Evolutionary conservation across 2,113 vertebrate species (phyloP), one percentile per base, ranked within the genome.

Genomic region (Cyanoderma ruficeps): DNA sequence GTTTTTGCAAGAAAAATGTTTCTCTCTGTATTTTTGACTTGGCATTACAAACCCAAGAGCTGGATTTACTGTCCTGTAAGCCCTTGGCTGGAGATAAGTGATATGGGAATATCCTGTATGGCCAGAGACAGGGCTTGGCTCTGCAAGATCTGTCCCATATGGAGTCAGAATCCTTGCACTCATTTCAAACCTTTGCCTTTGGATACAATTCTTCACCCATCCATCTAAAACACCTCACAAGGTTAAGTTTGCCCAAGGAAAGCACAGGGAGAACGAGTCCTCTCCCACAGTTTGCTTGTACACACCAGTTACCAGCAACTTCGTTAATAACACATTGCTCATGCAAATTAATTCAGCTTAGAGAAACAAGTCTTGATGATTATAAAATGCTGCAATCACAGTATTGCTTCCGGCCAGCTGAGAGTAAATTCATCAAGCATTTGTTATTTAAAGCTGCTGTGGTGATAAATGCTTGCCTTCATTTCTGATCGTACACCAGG

Each of bases 321-420:
- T 86, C 50, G 81, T 57, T 92, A 91, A 94, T 91, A 85, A 68
- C 37, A 22, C 93, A 94, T 97, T 97, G 86, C 91, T 90, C 93
- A 96, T 97, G 95, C 93, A 97, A 97, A 97, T 97, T 82, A 96
- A 97, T 97, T 94, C 95, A 89, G 94, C 94, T 95, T 68, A 80
- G 75, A 96, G 96, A 96, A 97, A 97, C 90, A 87, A 93, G 87
- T 41, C 96, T 75, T 95, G 94, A 96, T 97, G 95, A 95, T 95
- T 96, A 97, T 94, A 96, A 97, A 97, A 95, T 41, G 95, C 94
- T 94, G 97, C 97, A 95, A 96, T 97, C 95, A 96, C 79, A 76
- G 75, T 33, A 91, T 95, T 94, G 95, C 97, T 97, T 96, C 96
- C 42, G 81, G 96, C 93, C 94, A 97, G 93, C 95, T 96, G 91